Evolutionary conservation across 1,140 invertebrate species (phyloP), one percentile per base, ranked within the genome.

Genomic region (Pogonognathellus flavescens): DNA sequence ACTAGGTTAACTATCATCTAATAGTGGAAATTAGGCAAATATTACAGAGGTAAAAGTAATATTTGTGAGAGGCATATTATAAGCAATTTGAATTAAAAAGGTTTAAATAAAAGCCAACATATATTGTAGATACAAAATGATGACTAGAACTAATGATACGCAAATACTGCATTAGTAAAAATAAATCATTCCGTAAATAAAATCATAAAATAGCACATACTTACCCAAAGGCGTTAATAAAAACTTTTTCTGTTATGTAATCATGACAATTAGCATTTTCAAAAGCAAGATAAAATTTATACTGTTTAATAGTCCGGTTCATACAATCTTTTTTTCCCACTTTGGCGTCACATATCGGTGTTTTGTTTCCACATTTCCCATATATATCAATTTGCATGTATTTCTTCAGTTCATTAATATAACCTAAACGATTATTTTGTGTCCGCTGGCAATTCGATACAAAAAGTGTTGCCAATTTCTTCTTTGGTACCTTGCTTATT

Each of bases 191-290:
- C n/a, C n/a, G n/a, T n/a, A n/a, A n/a, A n/a, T n/a, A n/a, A n/a
- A n/a, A n/a, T n/a, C n/a, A n/a, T n/a, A 72, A 70, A 20, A 18
- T 57, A 11, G 18, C 10, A 70, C 20, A 10, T 60, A 72, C 57
- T 25, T 55, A 85, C 95, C 94, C 93, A 20, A 98, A 91, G 72
- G 96, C 96, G 90, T 98, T 98, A 50, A 97, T 95, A 90, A 96
- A 98, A 90, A 98, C 97, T 90, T 99, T 99, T 90, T 99, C 97
- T 0, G 97, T 98, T 60, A 98, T 96, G 90, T 99, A 99, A 91
- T 99, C 97, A 72, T 97, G 90, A n/a, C n/a, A n/a, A n/a, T n/a
- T n/a, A n/a, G n/a, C n/a, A n/a, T n/a, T n/a, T n/a, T n/a, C n/a
- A n/a, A 99, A 99, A 0, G 97, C 96, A 57, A 99, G 92, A 91